These are phyloP conservation scores for Desmophyllum pertusum DNA, from an alignment of 92 coral and sea anemone genomes.

Conservation along the genomic window DNA sequence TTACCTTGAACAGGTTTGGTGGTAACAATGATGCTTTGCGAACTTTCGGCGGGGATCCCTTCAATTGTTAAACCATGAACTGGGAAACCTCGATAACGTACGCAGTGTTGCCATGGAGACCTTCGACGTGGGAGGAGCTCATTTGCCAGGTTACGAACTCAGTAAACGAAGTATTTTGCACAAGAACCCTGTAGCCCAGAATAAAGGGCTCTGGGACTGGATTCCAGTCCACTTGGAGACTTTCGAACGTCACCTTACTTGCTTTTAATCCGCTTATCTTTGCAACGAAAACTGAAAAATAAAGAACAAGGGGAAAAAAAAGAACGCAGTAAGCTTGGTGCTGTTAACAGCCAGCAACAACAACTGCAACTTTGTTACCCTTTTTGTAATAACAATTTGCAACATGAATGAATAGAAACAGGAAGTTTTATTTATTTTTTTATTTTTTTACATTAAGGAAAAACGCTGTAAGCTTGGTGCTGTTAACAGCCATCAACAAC, in stretches of 20 bases:
- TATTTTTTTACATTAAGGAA: too few relatives aligned
- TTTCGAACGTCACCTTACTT: background rate
- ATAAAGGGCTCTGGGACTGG: constrained; percentile 29
- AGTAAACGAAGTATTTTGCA: background rate
- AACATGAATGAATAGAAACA: too few relatives aligned
- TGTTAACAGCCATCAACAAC: background rate
- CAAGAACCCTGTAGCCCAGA: constrained; percentile 24
- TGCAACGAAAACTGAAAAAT: constrained; percentile 15
- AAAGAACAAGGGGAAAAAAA: background rate
- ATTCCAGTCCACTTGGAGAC: constrained; percentile 28
- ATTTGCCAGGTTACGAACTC: constrained; percentile 3
- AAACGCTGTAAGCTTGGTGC: background rate
- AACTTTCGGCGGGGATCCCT: background rate
- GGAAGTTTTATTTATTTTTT: too few relatives aligned
- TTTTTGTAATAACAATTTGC: too few relatives aligned
- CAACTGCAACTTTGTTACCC: background rate
- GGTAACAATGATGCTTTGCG: constrained; percentile 1
- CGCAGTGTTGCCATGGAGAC: constrained; percentile 31
- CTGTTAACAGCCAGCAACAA: background rate
- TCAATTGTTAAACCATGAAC: constrained; percentile 24
- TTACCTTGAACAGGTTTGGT: constrained; percentile 15
- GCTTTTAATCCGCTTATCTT: constrained; percentile 3
- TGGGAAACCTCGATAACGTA: constrained; percentile 22
- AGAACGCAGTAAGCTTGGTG: background rate
- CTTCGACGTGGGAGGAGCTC: background rate